phyloP scores from a whole-genome alignment of 2,888 invertebrate species.

The Sinohyriopsis cumingii region DNA sequence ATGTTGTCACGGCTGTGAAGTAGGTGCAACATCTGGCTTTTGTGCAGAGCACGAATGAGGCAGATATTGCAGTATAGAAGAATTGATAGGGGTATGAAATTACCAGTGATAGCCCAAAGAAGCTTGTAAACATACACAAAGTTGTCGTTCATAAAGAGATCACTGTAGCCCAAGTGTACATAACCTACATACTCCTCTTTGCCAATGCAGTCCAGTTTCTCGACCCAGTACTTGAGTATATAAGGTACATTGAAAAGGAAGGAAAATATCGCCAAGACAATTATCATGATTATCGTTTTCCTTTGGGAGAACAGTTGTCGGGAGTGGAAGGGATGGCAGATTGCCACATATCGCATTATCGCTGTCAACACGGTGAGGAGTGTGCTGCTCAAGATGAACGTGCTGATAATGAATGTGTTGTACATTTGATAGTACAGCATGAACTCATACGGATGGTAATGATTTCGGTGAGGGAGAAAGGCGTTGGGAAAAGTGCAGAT shows the following conservation, averaged over 20 bases:
- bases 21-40: conserved; percentile 51
- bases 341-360: conserved; percentile 82
- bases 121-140: conserved; percentile 50
- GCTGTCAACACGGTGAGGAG: conserved; percentile 83
- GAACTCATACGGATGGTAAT: conserved; percentile 76
- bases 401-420: conserved; percentile 49
- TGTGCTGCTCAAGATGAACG: conserved; percentile 79
- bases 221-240: conserved; percentile 21
- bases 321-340: conserved; percentile 81
- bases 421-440: conserved; percentile 56
- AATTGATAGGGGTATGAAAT: conserved; percentile 52
- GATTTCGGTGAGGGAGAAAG: conserved; percentile 29
- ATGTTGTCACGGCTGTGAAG: conserved; percentile 51
- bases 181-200: conserved; percentile 10
- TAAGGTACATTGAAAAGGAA: conserved; percentile 80
- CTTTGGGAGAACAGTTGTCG: conserved; percentile 78
- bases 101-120: conserved; percentile 54
- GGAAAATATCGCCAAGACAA: conserved; percentile 78
- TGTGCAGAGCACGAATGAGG: conserved; percentile 53
- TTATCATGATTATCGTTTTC: conserved; percentile 76
- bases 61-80: conserved; percentile 60
- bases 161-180: conserved; percentile 16
- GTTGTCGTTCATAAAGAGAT: conserved; percentile 28
- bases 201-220: neutral
- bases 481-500: conserved; percentile 75